Percentiles rank a stretch among this genome's conserved stretches.
Conservation (phyloP, 2,797 vertebrate species). For the Clarias pachynema region DNA sequence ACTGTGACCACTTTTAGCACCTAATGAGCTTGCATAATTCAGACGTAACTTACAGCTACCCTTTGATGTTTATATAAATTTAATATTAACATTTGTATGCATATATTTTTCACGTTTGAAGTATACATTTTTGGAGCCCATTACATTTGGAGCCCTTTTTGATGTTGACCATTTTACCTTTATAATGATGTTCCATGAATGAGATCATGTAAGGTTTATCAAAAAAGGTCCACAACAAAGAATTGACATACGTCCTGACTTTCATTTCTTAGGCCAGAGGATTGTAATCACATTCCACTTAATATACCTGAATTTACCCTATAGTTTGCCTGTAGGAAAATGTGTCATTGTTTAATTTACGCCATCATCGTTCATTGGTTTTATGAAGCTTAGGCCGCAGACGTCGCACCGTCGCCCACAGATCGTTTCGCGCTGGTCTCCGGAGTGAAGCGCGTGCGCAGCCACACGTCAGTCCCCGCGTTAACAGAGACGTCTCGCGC, state of each 20-base stretch:
- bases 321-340: neutral
- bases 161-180: neutral
- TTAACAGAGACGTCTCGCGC: constrained; percentile 84
- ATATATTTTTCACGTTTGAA: neutral
- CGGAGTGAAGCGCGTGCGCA: constrained; percentile 70
- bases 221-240: neutral
- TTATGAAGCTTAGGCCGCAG: too few species aligned
- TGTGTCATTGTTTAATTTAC: neutral
- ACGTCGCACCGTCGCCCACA: neutral
- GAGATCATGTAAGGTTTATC: neutral
- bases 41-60: too few species aligned
- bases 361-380: neutral
- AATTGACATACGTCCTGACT: neutral
- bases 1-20: too few species aligned
- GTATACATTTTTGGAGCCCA: too few species aligned
- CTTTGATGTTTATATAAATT: too few species aligned
- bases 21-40: too few species aligned
- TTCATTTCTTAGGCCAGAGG: neutral
- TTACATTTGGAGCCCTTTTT: neutral
- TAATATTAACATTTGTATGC: neutral
- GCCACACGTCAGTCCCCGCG: constrained; percentile 81
- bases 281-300: too few species aligned
- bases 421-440: neutral
- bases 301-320: neutral
- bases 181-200: neutral